Percentiles rank a stretch among this genome's conserved stretches.
Conservation (phyloP, 23 tunicate species). For the Clavelina lepadiformis region DNA sequence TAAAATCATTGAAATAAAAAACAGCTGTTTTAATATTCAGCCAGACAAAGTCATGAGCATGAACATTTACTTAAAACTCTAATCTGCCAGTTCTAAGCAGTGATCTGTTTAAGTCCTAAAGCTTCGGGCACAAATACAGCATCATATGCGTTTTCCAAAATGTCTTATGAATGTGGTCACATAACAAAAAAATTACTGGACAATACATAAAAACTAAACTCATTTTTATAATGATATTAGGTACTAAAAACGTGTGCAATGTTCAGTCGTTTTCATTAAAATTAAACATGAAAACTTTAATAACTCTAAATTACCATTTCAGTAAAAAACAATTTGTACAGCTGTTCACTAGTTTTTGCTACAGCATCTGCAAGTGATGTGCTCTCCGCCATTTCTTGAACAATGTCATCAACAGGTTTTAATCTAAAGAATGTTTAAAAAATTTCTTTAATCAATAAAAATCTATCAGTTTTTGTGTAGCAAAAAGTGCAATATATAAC, state of each 20-base stretch:
- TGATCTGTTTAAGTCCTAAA: neutral
- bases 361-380: conserved; percentile 19
- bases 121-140: neutral
- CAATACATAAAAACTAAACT: no score
- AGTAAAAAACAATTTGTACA: conserved; percentile 30
- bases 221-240: no score
- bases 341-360: conserved; percentile 6
- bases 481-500: neutral
- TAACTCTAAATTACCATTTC: conserved; percentile 42
- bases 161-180: no score
- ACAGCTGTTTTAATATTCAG: no score
- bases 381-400: conserved; percentile 18
- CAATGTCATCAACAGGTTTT: conserved; percentile 13
- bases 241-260: no score
- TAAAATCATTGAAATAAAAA: no score
- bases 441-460: neutral
- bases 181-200: no score
- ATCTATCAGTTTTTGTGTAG: neutral
- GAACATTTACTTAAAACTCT: neutral
- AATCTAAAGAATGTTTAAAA: conserved; percentile 10
- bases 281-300: no score
- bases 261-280: no score
- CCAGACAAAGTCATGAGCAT: no score
- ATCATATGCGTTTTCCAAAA: no score
- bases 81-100: conserved; percentile 4